These are phyloP conservation scores for Drosophila neutralis DNA, from an alignment of 2,888 invertebrate species.

Conservation along the genomic window DNA sequence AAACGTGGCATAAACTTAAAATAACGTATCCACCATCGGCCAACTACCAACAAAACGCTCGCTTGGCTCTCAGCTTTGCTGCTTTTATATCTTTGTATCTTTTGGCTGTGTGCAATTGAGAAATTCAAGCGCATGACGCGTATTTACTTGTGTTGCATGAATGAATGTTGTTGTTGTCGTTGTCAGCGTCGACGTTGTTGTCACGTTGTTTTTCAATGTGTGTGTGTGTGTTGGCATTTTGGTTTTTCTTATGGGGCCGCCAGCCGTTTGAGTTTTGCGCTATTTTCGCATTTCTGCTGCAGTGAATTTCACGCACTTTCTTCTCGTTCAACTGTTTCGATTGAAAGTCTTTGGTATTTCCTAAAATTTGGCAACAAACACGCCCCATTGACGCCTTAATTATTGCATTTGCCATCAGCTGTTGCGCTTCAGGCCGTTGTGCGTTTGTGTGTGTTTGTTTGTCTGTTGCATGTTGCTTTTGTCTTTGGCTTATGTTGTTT, in stretches of 20 bases:
- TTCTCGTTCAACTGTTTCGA: conserved; percentile 70
- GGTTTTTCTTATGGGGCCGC: conserved; percentile 46
- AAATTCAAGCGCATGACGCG: conserved; percentile 53
- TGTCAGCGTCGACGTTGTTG: conserved; percentile 27
- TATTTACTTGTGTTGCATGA: conserved; percentile 66
- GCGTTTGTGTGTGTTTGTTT: conserved; percentile 22
- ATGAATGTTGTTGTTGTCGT: conserved; percentile 56
- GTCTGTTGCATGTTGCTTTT: conserved; percentile 36
- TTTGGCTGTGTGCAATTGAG: conserved; percentile 59
- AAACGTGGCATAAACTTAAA: conserved; percentile 20
- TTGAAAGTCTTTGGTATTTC: conserved; percentile 62
- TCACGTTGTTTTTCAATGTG: conserved; percentile 50
- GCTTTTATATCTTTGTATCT: conserved; percentile 49
- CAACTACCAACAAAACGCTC: neutral
- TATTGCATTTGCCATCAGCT: conserved; percentile 68
- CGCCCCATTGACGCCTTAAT: conserved; percentile 47
- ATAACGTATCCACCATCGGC: neutral
- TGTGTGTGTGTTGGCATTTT: conserved; percentile 41
- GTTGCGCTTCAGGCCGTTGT: conserved; percentile 17
- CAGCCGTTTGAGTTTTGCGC: conserved; percentile 81
- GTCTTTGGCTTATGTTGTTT: conserved; percentile 30
- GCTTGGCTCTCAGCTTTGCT: conserved; percentile 12
- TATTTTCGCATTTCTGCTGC: conserved; percentile 72
- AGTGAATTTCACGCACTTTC: conserved; percentile 62
- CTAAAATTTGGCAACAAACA: conserved; percentile 47